Evolutionary conservation across 1,140 invertebrate genomes (phyloP).

Genomic region (Drosophila triauraria): DNA sequence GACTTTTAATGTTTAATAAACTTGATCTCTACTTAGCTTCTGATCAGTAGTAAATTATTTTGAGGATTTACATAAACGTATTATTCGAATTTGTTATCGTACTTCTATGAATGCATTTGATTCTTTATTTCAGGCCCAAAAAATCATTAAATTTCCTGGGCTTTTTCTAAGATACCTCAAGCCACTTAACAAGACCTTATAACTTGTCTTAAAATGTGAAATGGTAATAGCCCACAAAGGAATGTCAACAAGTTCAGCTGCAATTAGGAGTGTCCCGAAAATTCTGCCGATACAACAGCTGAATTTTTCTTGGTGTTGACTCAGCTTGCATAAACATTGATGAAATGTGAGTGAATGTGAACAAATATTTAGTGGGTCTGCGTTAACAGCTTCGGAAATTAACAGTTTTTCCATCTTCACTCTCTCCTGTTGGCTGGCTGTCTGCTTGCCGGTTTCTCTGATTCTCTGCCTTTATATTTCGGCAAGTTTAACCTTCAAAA

Average conservation of each 20-base stretch:
- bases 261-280: slow-evolving; percentile 25
- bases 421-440: slow-evolving; percentile 8
- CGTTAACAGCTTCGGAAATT: slow-evolving; percentile 66
- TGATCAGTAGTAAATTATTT: not conserved
- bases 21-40: not conserved
- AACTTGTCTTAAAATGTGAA: not conserved
- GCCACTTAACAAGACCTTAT: not conserved
- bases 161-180: not conserved
- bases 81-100: not conserved
- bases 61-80: not conserved
- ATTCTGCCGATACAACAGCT: not conserved
- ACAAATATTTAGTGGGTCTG: slow-evolving; percentile 71
- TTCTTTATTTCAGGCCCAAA: too few species aligned
- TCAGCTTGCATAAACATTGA: slow-evolving; percentile 67
- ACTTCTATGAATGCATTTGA: too few species aligned
- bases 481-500: slow-evolving; percentile 71
- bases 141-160: too few species aligned
- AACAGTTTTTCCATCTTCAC: slow-evolving; percentile 65
- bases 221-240: not conserved
- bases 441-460: slow-evolving; percentile 4
- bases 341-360: slow-evolving; percentile 43
- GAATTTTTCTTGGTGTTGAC: slow-evolving; percentile 33
- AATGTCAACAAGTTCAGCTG: not conserved
- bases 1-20: not conserved
- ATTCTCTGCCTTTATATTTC: slow-evolving; percentile 26